A percentile compares a stretch with the other conserved stretches of the same genome.
These are phyloP conservation scores for Antheraea assamensis DNA, from an alignment of 2,888 invertebrate species.

Conservation along the genomic window DNA sequence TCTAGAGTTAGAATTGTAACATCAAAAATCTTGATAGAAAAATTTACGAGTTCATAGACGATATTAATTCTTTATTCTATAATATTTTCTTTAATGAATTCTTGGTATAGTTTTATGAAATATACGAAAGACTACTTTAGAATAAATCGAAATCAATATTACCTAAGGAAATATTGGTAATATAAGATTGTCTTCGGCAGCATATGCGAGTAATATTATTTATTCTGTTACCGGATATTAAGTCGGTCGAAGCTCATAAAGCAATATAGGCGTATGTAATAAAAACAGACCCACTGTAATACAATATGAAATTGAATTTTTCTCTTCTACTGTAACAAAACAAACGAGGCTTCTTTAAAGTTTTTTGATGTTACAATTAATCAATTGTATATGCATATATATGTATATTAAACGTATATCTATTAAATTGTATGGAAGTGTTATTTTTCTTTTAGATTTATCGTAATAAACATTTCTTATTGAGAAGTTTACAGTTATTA, in stretches of 20 bases:
- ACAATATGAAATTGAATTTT: neutral
- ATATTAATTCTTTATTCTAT: too few species aligned
- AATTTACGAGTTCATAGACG: too few species aligned
- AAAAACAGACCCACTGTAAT: conserved; percentile 16
- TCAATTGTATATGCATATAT: neutral
- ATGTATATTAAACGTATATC: too few species aligned
- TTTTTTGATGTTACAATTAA: neutral
- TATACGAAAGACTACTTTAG: neutral
- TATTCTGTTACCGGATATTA: conserved; percentile 28
- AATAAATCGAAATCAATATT: neutral
- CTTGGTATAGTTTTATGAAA: conserved; percentile 6
- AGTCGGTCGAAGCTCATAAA: conserved; percentile 7
- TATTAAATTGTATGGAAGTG: too few species aligned
- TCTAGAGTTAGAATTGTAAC: too few species aligned
- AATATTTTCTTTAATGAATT: too few species aligned
- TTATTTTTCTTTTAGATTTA: too few species aligned
- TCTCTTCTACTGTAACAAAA: neutral
- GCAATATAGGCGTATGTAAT: conserved; percentile 17
- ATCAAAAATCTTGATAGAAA: too few species aligned
- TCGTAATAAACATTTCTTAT: too few species aligned
- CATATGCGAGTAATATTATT: conserved; percentile 24
- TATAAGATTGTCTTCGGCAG: conserved; percentile 6
- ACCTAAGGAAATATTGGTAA: neutral
- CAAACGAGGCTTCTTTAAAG: neutral
- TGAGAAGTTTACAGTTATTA: too few species aligned